phyloP scores from a whole-genome alignment of 2,797 vertebrate species.

The Hirundo rustica region DNA sequence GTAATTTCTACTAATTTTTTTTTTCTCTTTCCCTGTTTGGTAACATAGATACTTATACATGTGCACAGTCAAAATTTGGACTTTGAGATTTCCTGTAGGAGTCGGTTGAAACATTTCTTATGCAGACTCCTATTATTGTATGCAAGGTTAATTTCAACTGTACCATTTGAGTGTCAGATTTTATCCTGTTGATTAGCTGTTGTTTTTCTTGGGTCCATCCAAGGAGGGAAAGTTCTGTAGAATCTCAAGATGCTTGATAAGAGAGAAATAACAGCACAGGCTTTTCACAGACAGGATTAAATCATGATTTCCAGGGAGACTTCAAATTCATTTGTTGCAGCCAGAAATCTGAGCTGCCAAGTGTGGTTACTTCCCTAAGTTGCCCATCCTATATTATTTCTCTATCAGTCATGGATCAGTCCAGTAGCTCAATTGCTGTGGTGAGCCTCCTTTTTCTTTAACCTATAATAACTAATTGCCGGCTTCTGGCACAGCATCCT shows the following conservation, averaged over 20 bases:
- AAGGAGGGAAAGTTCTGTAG: slow-evolving; percentile 48
- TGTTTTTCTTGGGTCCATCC: slow-evolving; percentile 58
- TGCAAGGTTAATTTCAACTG: not conserved
- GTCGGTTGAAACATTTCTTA: not conserved
- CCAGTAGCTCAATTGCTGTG: not conserved
- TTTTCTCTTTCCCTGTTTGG: not conserved
- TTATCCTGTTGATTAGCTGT: slow-evolving; percentile 41
- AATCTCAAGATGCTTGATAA: slow-evolving; percentile 71
- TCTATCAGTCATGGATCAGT: not conserved
- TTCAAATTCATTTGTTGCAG: slow-evolving; percentile 15
- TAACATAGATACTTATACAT: not conserved
- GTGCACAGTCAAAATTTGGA: not conserved
- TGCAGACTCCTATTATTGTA: fast-evolving
- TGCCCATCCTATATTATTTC: slow-evolving; percentile 28
- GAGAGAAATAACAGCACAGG: slow-evolving; percentile 44
- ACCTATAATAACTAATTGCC: not conserved
- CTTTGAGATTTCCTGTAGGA: not conserved
- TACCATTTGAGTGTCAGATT: not conserved
- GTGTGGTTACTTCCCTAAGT: slow-evolving; percentile 22
- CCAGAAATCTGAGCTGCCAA: slow-evolving; percentile 32
- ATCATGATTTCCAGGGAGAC: slow-evolving; percentile 66
- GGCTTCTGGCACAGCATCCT: slow-evolving; percentile 43
- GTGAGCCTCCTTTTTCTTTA: not conserved
- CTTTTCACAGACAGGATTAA: slow-evolving; percentile 62
- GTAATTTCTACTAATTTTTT: not conserved